Evolutionary conservation across 2,888 invertebrate species (phyloP).

Genomic region (Tetropium fuscum): DNA sequence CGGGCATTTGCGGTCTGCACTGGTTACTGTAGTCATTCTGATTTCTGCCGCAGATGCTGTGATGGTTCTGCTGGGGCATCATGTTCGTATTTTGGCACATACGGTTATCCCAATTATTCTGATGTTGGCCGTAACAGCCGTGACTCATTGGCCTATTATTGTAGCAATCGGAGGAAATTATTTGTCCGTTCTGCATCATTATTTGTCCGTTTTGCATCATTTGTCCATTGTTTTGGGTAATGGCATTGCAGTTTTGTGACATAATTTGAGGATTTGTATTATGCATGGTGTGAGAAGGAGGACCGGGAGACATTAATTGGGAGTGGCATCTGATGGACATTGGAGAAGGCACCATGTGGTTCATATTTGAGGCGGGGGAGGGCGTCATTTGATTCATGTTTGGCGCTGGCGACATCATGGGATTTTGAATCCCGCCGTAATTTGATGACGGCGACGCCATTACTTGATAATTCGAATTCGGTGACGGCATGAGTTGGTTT

Average conservation of each 20-base stretch:
- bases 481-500: constrained; percentile 50
- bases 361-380: constrained; percentile 52
- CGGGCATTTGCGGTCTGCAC: constrained; percentile 47
- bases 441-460: constrained; percentile 52
- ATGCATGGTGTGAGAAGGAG: constrained; percentile 40
- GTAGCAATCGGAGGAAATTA: constrained; percentile 50
- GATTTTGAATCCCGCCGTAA: constrained; percentile 43
- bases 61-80: constrained; percentile 38
- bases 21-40: constrained; percentile 46
- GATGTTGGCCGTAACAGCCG: constrained; percentile 54
- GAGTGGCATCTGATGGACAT: constrained; percentile 55
- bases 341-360: constrained; percentile 47
- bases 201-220: constrained; percentile 36
- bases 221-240: constrained; percentile 37
- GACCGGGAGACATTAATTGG: constrained; percentile 51
- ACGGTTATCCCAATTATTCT: constrained; percentile 50
- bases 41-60: constrained; percentile 50
- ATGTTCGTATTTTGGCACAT: constrained; percentile 41
- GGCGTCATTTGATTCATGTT: constrained; percentile 53
- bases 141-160: constrained; percentile 50
- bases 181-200: constrained; percentile 45
- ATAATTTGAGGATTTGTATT: constrained; percentile 26
- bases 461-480: constrained; percentile 44
- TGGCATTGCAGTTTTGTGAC: constrained; percentile 39
- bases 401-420: constrained; percentile 47